Base-by-base conservation (phyloP, 1,140 invertebrate species). In the Hypothenemus hampei region DNA sequence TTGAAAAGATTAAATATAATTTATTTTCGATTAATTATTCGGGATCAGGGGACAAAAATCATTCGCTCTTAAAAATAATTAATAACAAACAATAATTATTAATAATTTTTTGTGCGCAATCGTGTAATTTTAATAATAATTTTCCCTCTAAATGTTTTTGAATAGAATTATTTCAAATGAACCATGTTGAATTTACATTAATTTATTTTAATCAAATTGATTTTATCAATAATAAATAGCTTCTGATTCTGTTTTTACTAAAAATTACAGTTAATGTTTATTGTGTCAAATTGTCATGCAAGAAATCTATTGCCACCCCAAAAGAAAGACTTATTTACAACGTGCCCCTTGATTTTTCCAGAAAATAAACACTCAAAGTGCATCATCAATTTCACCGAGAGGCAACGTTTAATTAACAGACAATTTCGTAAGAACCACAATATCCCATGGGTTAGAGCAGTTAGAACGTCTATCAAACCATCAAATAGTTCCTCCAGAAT, bases 401-500 rank as follows among this genome's bases (percentile, higher is more conserved):
- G 15, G 7, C 35, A 41, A 41, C 16, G 39, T 29, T n/a, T n/a
- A 29, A n/a, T 29, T 29, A 7, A 6, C 26, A 29, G 26, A n/a
- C n/a, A 37, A 13, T n/a, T 24, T 45, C 15, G 5, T 29, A 39
- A 37, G 16, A 22, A 26, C 10, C 45, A 5, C 40, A 59, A 35
- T 20, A 35, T 5, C 40, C 39, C 19, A 58, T 58, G 57, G 49
- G 50, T 59, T 59, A 48, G 57, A 57, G 22, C 22, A 21, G 8
- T n/a, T 18, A 15, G n/a, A 37, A 45, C 18, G 13, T 35, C 13
- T 21, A 15, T 31, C 16, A 39, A 31, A 56, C 15, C 53, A 43
- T 39, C 29, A 57, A n/a, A n/a, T 50, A 57, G 62, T 63, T 63
- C 62, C 62, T 63, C n/a, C 45, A 22, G n/a, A 24, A 26, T 43